Base-by-base conservation (phyloP, 2,113 vertebrate species). In the Serilophus lunatus region DNA sequence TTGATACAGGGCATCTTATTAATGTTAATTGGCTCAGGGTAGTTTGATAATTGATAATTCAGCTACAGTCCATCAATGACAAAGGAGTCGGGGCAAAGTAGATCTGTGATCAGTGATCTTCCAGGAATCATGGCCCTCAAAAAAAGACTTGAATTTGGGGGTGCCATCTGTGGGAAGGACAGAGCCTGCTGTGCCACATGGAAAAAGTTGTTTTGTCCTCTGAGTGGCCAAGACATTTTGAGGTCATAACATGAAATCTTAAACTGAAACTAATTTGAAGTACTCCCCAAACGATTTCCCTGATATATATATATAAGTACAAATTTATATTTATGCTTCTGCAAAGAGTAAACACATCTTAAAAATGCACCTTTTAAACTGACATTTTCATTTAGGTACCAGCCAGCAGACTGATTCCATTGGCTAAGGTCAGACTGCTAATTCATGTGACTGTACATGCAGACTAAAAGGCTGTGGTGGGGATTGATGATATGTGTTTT, bases 241-340 rank as follows among this genome's bases (percentile, higher is more conserved):
- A 80, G 53, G 38, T 22, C 3, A 1, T 20, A 54, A 69, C 0
- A 0, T 26, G 60, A 28, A 6, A 5, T 64, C 42, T 85, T 63
- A 47, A 6, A 38, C 8, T 33, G 40, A 74, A 33, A 36, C 51
- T 45, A 64, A 42, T 31, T 51, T 74, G 51, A 88, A 70, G 57
- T 38, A 14, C 4, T 49, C 10, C 26, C 61, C 35, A 26, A 12
- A 8, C 11, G 13, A 7, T 47, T 54, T 74, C n/a, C 31, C 36
- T 36, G 18, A 6, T 9, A 47, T 29, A 63, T 40, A 7, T 42
- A 7, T 42, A 31, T 29, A 42, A 40, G 42, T 63, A 40, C 4
- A 31, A 63, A 35, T 23, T 61, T 42, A 3, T 36, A 18, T 40
- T 65, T 57, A 6, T 15, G n/a, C 5, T 33, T n/a, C 5, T 57